Base-by-base conservation (phyloP, 2,113 vertebrate genomes). In the Gallinago undulata region DNA sequence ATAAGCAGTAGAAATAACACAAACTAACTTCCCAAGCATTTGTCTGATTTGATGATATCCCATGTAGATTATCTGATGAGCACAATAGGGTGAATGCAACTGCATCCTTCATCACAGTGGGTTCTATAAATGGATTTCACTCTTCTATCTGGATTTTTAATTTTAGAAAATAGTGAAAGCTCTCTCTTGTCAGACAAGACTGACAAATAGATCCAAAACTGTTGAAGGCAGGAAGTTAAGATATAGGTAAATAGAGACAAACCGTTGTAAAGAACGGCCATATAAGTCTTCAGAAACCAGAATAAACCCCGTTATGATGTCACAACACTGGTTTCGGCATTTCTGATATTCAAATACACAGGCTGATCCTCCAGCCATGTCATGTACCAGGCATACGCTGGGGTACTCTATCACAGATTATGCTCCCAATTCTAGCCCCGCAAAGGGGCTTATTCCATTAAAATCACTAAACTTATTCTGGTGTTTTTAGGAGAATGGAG, bases 381-480 rank as follows among this genome's bases (percentile, higher is more conserved):
- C 41, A 30, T 0, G 3, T 8, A 11, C 35, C 28, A 10, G 7
- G 19, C 2, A 4, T 11, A 22, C 2, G 9, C 25, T 3, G 7
- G 18, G 30, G 45, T 37, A 39, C 45, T 8, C 9, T 11, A 51
- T 67, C 2, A 1, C 33, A 31, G 31, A 41, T 21, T 10, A 13
- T 3, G 41, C 8, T 51, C 51, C 45, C 23, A 21, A 5, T 24
- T 45, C 28, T 2, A 55, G 15, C 19, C 41, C 39, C 47, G 31
- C 31, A 73, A 45, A 24, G 10, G 47, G 47, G 24, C 4, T n/a
- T 22, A 39, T 21, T 45, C 35, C 8, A 5, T 10, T 19, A 47
- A 66, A 77, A 76, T 35, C 63, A 33, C n/a, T 31, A 17, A 9
- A 27, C 12, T 14, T 19, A 24, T 10, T 33, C 50, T 28, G 67